Evolutionary conservation across 2,888 invertebrate species (phyloP).

Genomic region (Hemicrepidius hirtus): DNA sequence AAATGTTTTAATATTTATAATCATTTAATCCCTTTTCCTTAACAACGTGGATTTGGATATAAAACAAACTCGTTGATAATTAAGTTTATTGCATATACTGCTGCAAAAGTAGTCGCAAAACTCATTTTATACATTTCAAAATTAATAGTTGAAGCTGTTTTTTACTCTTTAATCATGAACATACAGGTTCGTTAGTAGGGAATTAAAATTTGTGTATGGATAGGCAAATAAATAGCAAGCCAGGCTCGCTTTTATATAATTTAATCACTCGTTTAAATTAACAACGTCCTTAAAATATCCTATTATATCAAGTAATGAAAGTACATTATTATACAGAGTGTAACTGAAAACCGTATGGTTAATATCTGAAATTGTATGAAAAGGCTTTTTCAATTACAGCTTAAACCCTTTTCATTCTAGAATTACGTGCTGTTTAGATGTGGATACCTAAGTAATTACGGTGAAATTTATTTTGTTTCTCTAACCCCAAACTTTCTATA

Average conservation of each 20-base stretch:
- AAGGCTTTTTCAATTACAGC: background rate
- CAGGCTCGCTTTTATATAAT: background rate
- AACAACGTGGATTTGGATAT: too few species aligned
- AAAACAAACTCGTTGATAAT: too few species aligned
- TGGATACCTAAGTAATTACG: slow-evolving; percentile 13
- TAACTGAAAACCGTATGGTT: background rate
- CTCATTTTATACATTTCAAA: background rate
- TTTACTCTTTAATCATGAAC: background rate
- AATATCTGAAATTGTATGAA: background rate
- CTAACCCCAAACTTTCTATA: slow-evolving; percentile 26
- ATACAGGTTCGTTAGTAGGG: background rate
- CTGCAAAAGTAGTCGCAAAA: background rate
- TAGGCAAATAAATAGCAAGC: background rate
- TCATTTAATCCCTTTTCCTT: too few species aligned
- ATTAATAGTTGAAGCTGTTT: slow-evolving; percentile 1
- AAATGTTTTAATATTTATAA: too few species aligned
- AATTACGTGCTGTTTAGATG: background rate
- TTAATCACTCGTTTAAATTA: too few species aligned
- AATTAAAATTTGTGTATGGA: background rate
- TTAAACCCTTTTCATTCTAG: background rate
- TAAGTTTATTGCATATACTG: background rate
- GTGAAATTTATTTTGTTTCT: slow-evolving; percentile 7
- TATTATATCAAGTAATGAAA: background rate
- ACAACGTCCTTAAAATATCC: too few species aligned
- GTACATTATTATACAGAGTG: background rate